A percentile compares a stretch with the other conserved stretches of the same genome.
Evolutionary conservation across 2,113 vertebrate species (phyloP).

Genomic region (Formicarius rufipectus): DNA sequence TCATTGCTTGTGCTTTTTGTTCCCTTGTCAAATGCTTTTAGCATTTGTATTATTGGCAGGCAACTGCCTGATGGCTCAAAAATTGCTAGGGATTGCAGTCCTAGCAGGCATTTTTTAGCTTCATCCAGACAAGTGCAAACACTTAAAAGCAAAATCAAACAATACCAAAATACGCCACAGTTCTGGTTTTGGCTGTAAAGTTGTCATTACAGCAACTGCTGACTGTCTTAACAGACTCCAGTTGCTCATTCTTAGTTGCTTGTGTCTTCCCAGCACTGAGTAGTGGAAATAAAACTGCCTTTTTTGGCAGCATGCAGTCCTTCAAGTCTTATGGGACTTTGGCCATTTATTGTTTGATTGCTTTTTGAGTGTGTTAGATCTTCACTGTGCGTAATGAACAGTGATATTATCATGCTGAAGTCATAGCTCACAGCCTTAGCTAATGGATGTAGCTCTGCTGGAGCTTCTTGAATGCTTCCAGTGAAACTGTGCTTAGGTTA

Average conservation of each 20-base stretch:
- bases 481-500: not conserved
- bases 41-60: slow-evolving; percentile 45
- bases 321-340: not conserved
- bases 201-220: slow-evolving; percentile 22
- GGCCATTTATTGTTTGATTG: slow-evolving; percentile 34
- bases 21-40: slow-evolving; percentile 34
- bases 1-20: slow-evolving; percentile 13
- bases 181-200: not conserved
- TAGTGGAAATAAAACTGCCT: slow-evolving; percentile 54
- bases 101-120: slow-evolving; percentile 4
- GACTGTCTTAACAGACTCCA: slow-evolving; percentile 38
- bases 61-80: slow-evolving; percentile 15
- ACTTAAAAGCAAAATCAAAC: slow-evolving; percentile 44
- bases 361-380: not conserved
- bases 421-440: not conserved
- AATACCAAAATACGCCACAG: slow-evolving; percentile 25
- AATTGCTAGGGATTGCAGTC: not conserved
- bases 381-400: not conserved
- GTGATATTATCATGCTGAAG: not conserved
- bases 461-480: not conserved
- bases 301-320: slow-evolving; percentile 27
- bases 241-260: slow-evolving; percentile 51
- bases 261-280: not conserved
- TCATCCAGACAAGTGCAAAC: slow-evolving; percentile 41
- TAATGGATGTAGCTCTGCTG: not conserved